A percentile compares a stretch with the other conserved stretches of the same genome.
Conservation (phyloP, 2,797 vertebrate genomes). For the Enteromius thamalakanensis region DNA sequence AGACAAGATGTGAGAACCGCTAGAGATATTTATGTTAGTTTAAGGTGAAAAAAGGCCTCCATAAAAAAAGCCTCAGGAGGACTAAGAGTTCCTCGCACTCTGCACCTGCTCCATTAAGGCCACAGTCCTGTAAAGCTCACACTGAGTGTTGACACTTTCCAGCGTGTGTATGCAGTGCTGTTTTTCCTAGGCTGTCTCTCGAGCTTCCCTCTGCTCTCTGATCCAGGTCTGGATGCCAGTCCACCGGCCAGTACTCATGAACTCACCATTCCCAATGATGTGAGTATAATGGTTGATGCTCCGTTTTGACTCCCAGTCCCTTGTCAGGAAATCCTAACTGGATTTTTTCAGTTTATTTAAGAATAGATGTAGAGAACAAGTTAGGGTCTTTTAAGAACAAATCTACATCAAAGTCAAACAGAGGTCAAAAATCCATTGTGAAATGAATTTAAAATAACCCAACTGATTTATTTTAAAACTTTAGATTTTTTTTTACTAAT, state of each 20-base stretch:
- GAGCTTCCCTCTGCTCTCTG: conserved; percentile 66
- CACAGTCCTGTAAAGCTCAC: neutral
- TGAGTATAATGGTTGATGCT: conserved; percentile 79
- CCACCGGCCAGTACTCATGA: conserved; percentile 98
- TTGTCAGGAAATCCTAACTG: neutral
- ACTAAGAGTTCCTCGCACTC: neutral
- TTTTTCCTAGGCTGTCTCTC: conserved; percentile 60
- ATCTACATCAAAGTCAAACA: neutral
- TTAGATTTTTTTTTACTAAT: neutral
- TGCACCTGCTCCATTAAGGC: conserved; percentile 14
- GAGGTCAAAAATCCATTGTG: neutral
- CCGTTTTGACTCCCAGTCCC: neutral
- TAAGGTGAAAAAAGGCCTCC: neutral
- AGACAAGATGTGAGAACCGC: neutral
- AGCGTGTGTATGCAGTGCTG: conserved; percentile 37
- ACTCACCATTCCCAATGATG: conserved; percentile 99
- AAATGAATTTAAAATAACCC: neutral
- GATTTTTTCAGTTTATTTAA: conserved; percentile 2
- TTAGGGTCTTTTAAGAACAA: neutral
- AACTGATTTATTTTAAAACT: neutral
- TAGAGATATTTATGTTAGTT: conserved; percentile 31
- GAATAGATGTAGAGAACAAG: neutral
- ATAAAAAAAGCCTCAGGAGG: conserved; percentile 11
- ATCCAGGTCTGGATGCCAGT: conserved; percentile 95
- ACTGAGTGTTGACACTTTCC: conserved; percentile 15